Conservation (phyloP, 1,140 invertebrate genomes). For the Cyrtorhinus lividipennis region DNA sequence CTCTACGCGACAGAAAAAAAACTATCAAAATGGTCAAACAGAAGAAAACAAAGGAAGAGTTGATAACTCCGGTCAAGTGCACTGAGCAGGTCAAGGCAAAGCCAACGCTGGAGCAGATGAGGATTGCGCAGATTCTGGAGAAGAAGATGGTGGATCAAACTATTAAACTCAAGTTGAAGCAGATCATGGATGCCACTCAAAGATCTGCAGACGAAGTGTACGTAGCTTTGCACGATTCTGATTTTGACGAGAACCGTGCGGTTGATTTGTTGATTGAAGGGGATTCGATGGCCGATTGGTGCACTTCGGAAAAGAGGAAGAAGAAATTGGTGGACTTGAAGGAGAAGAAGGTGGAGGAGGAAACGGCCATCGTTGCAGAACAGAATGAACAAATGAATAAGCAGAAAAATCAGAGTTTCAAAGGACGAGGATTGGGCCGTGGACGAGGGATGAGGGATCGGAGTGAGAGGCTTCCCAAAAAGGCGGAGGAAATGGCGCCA, state of each 20-base stretch:
- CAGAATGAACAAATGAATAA: slow-evolving; percentile 33
- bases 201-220: slow-evolving; percentile 67
- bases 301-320: slow-evolving; percentile 68
- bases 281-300: slow-evolving; percentile 52
- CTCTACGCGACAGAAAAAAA: too few species aligned
- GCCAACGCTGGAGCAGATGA: slow-evolving; percentile 42
- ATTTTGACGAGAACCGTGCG: slow-evolving; percentile 58
- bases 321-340: slow-evolving; percentile 37
- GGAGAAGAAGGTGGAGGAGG: not conserved
- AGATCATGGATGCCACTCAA: slow-evolving; percentile 62
- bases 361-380: too few species aligned
- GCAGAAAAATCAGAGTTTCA: not conserved
- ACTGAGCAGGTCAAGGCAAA: not conserved
- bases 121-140: slow-evolving; percentile 52
- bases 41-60: not conserved
- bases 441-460: slow-evolving; percentile 25
- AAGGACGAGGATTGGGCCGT: slow-evolving; percentile 25
- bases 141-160: slow-evolving; percentile 43
- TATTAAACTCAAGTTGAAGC: slow-evolving; percentile 53
- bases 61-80: not conserved
- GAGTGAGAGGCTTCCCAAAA: slow-evolving; percentile 1
- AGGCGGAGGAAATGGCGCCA: not conserved
- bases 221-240: slow-evolving; percentile 66
- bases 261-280: slow-evolving; percentile 59
- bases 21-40: not conserved